These are phyloP conservation scores for Bovichtus variegatus DNA, from an alignment of 2,797 vertebrate species.

Conservation along the genomic window DNA sequence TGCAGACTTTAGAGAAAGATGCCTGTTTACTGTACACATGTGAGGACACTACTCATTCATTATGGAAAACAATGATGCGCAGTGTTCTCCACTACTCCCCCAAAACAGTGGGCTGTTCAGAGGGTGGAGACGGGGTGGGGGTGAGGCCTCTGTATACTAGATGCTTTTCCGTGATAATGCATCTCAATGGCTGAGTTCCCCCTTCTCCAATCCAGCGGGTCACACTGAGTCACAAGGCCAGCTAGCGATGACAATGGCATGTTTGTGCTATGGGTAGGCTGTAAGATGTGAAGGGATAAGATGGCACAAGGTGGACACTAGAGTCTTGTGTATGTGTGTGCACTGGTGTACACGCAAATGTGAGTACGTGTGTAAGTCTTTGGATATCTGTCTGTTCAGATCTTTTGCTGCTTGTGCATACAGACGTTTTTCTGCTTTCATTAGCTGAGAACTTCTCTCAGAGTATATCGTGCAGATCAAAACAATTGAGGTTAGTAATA, in stretches of 20 bases:
- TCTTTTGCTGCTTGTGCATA: not conserved
- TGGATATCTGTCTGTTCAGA: not conserved
- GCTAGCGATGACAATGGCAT: conserved; percentile 81
- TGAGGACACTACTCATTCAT: conserved; percentile 76
- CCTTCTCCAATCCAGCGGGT: conserved; percentile 71
- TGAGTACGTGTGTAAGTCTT: not conserved
- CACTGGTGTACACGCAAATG: not conserved
- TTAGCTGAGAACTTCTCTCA: not conserved
- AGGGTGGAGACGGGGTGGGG: conserved; percentile 56
- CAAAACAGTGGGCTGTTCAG: conserved; percentile 77
- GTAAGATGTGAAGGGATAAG: conserved; percentile 71
- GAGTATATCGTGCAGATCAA: conserved; percentile 6
- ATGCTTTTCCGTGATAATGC: conserved; percentile 77
- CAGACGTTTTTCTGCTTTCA: not conserved
- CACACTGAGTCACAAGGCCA: conserved; percentile 85
- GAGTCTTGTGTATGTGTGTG: not conserved
- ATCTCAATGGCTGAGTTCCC: conserved; percentile 67
- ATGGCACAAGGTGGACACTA: conserved; percentile 73
- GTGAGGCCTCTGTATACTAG: conserved; percentile 64
- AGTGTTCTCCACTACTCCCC: conserved; percentile 75
- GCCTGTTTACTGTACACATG: conserved; percentile 62
- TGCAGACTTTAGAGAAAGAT: conserved; percentile 62
- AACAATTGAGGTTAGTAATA: conserved; percentile 1
- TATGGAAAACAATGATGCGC: conserved; percentile 77
- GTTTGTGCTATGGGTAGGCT: conserved; percentile 72